These are phyloP conservation scores for Falco punctatus DNA, from an alignment of 2,113 vertebrate species.

Conservation along the genomic window DNA sequence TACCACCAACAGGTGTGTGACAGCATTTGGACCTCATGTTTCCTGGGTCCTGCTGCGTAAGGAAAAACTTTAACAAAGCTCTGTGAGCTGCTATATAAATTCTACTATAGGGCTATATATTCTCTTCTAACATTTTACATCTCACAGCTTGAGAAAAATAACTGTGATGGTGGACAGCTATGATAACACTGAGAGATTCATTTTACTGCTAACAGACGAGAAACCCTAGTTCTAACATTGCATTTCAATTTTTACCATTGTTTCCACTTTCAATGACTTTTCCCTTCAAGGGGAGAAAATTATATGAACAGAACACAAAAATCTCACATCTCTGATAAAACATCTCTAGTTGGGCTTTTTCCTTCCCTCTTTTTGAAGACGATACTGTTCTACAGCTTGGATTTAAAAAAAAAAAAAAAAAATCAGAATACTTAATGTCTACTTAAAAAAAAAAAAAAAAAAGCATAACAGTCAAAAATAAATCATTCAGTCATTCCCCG, in stretches of 20 bases:
- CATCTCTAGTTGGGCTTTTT: too few species aligned
- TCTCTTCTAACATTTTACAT: background rate
- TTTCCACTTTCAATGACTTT: background rate
- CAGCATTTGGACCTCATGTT: background rate
- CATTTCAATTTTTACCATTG: background rate
- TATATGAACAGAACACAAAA: background rate
- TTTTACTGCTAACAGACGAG: background rate
- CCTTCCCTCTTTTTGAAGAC: background rate
- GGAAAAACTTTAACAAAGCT: background rate
- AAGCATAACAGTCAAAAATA: background rate
- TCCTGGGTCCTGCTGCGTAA: background rate
- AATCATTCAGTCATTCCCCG: background rate
- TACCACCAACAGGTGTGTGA: rapidly evolving
- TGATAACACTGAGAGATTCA: background rate
- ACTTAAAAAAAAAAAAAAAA: background rate
- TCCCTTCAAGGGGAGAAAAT: background rate
- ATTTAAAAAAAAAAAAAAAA: background rate
- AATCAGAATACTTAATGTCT: background rate
- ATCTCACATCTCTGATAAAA: background rate
- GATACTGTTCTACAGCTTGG: background rate
- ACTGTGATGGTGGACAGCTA: background rate
- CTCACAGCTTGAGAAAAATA: background rate
- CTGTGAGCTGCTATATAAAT: background rate
- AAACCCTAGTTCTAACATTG: background rate
- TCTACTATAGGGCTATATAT: background rate